Evolutionary conservation across 2,797 vertebrate genomes (phyloP).

Genomic region (Oceanodroma leucorhoa): DNA sequence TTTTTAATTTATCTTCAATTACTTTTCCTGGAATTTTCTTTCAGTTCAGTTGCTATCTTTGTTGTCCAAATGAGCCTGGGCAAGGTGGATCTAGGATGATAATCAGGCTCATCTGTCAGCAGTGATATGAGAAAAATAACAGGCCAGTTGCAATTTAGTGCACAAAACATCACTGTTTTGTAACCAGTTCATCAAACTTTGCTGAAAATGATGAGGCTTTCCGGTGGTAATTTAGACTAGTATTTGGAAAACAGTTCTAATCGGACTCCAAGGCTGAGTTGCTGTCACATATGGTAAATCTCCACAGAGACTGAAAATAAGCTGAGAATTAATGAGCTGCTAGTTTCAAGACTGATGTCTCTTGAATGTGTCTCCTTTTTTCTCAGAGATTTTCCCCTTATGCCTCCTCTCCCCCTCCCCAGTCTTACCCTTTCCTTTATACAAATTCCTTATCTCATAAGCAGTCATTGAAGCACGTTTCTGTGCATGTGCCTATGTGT

Average conservation of each 20-base stretch:
- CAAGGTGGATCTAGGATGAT: constrained; percentile 12
- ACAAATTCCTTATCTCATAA: neutral
- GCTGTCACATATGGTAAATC: constrained; percentile 27
- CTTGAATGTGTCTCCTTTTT: neutral
- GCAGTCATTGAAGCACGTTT: neutral
- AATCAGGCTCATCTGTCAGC: constrained; percentile 11
- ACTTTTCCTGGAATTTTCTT: constrained; percentile 46
- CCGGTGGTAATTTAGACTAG: neutral
- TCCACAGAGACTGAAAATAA: constrained; percentile 30
- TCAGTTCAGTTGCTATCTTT: constrained; percentile 39
- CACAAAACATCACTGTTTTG: neutral
- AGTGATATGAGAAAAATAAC: neutral
- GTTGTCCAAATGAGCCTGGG: neutral
- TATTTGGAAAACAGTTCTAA: constrained; percentile 7
- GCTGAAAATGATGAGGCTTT: neutral
- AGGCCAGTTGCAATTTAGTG: neutral
- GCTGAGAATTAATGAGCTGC: constrained; percentile 53
- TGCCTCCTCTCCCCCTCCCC: neutral
- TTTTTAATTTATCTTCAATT: constrained; percentile 50
- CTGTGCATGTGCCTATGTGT: neutral
- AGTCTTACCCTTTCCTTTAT: neutral
- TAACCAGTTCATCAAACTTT: constrained; percentile 23
- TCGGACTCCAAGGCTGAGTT: neutral
- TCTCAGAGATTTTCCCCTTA: neutral
- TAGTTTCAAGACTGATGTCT: constrained; percentile 23